Base-by-base conservation (phyloP, 2,797 vertebrate species). In the Platyrinchus mystaceus region DNA sequence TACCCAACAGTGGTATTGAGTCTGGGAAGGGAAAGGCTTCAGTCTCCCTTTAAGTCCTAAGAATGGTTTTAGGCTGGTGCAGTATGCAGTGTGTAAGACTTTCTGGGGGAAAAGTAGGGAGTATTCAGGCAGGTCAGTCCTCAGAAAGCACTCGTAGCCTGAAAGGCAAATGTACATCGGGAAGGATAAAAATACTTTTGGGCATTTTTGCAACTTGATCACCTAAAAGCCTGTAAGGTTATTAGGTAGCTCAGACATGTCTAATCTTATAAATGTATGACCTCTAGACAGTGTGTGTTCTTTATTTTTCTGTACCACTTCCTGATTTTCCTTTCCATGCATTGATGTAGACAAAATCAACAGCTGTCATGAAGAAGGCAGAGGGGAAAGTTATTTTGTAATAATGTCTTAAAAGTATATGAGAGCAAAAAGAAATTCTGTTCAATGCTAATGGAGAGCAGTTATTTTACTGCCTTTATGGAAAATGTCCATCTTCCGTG, bases 181-280 rank as follows among this genome's bases (percentile, higher is more conserved):
- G 62, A 68, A 85, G 91, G 89, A 90, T 96, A 91, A 94, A 96
- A 96, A 94, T 96, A 91, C 83, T 94, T 96, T 64, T 5, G 46
- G 55, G 89, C 68, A 73, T 96, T 96, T 96, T 90, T 94, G 87
- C 87, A 91, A 71, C 64, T 81, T 91, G 85, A 91, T 94, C 85
- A 59, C 73, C 62, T 78, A 39, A 94, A 96, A 95, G 78, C 75
- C 60, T 24, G 4, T 89, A 87, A 94, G 84, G 84, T 95, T 93
- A 75, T 95, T 95, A 94, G 71, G 93, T 94, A 94, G 93, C 89
- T 96, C 91, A 96, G 93, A 94, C 89, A 44, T 80, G 63, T 80
- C 66, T 95, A 81, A 94, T 95, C 94, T 86, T 86, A 53, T 64
- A 70, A 93, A 92, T 79, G 62, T 83, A 86, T 50, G 76, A 90